A percentile compares a stretch with the other conserved stretches of the same genome.
Conservation (phyloP, 2,888 invertebrate species). For the Cancer borealis region DNA sequence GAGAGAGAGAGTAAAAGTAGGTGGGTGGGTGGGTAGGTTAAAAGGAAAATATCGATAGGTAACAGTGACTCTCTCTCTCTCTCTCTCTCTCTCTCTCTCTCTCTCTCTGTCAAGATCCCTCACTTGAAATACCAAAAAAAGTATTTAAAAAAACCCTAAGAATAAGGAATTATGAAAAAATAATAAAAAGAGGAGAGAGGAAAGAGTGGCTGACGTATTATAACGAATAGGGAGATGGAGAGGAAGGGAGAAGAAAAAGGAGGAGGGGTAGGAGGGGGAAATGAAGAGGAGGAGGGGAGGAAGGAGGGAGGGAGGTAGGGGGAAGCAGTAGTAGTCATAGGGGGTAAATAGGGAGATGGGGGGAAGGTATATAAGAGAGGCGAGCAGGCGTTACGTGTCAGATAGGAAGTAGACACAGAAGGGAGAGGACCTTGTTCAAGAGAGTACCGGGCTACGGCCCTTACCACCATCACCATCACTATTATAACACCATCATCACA, state of each 20-base stretch:
- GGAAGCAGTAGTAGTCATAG: not conserved
- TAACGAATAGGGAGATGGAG: not conserved
- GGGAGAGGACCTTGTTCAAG: not conserved
- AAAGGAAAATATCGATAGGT: too few species aligned
- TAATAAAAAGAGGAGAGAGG: too few species aligned
- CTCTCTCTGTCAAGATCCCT: too few species aligned
- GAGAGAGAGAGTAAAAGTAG: too few species aligned
- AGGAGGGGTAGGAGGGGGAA: not conserved
- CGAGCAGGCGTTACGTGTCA: not conserved
- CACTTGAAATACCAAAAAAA: too few species aligned
- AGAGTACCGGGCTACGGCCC: not conserved
- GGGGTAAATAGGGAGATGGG: not conserved
- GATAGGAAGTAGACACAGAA: not conserved
- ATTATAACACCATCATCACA: not conserved
- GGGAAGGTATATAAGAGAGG: not conserved
- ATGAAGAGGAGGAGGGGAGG: not conserved
- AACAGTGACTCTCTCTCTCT: too few species aligned
- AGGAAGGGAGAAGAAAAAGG: not conserved
- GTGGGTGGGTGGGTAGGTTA: too few species aligned
- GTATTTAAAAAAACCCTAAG: too few species aligned
- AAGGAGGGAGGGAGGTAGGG: too few species aligned
- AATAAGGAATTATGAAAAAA: not conserved
- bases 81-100: too few species aligned
- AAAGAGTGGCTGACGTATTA: not conserved
- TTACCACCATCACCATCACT: constrained; percentile 15